Evolutionary conservation across 2,797 vertebrate species (phyloP).

Genomic region (Anabacerthia variegaticeps): DNA sequence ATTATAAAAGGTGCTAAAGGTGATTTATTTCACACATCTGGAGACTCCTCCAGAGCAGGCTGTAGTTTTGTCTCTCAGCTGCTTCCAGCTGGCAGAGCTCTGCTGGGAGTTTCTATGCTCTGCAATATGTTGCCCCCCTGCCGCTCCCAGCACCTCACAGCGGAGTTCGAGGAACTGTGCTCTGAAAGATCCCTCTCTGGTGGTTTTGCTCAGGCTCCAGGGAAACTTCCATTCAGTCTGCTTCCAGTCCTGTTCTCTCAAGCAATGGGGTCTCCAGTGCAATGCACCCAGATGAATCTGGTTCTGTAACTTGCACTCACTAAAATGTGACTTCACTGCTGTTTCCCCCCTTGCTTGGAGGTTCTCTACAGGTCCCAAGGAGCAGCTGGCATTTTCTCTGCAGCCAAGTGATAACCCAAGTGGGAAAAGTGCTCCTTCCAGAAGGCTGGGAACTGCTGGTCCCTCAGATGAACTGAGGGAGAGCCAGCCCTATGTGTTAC

Average conservation of each 20-base stretch:
- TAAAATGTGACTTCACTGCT: neutral
- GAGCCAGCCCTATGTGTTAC: neutral
- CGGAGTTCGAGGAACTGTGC: neutral
- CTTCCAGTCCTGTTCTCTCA: neutral
- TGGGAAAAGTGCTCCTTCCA: neutral
- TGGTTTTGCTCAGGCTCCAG: neutral
- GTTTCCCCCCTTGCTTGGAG: rapidly evolving
- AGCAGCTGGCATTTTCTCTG: neutral
- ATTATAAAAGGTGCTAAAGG: neutral
- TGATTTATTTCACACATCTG: neutral
- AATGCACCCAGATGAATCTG: neutral
- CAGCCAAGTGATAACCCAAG: neutral
- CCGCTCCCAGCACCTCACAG: neutral
- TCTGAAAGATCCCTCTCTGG: neutral
- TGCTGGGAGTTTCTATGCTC: neutral
- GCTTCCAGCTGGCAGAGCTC: neutral
- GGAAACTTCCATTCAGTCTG: neutral
- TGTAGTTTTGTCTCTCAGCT: neutral
- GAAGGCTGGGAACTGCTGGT: neutral
- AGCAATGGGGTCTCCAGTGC: neutral
- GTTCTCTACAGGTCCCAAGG: rapidly evolving
- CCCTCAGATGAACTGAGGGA: neutral
- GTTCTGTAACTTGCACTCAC: neutral
- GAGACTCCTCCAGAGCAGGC: neutral
- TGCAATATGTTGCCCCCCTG: neutral